Conservation (phyloP, 2,888 invertebrate species). For the Julus scanicus region DNA sequence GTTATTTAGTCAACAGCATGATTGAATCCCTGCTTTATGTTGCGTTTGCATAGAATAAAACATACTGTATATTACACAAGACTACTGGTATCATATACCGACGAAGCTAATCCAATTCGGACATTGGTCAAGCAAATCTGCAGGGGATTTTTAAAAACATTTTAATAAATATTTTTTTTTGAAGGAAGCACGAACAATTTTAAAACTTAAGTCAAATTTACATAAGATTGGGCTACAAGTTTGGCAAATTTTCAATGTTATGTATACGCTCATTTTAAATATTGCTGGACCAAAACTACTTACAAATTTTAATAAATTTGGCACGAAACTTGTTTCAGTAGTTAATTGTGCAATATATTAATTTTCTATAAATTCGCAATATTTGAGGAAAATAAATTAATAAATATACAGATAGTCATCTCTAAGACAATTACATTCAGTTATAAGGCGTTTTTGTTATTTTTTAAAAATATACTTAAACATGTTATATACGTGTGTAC, state of each 20-base stretch:
- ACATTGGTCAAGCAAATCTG: neutral
- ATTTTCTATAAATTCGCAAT: neutral
- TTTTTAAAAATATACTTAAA: slow-evolving; percentile 1
- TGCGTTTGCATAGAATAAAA: neutral
- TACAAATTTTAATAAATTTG: neutral
- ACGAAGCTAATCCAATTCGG: neutral
- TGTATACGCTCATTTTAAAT: neutral
- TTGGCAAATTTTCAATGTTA: neutral
- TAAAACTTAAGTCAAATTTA: neutral
- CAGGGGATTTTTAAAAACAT: neutral
- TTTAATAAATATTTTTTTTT: too few relatives aligned
- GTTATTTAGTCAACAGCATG: neutral
- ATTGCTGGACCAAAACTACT: neutral
- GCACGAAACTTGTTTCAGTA: neutral
- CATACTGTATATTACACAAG: neutral
- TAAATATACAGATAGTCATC: neutral
- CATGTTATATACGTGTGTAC: neutral
- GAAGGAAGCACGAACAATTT: too few relatives aligned
- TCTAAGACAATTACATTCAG: neutral
- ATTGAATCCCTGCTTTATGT: neutral
- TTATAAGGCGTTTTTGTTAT: slow-evolving; percentile 11
- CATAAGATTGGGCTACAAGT: neutral
- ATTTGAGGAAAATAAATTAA: neutral
- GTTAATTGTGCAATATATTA: neutral
- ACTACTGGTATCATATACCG: neutral